Percentiles rank a stretch among this genome's conserved stretches.
phyloP scores from a whole-genome alignment of 2,888 invertebrate genomes.

The Fragum sueziense region DNA sequence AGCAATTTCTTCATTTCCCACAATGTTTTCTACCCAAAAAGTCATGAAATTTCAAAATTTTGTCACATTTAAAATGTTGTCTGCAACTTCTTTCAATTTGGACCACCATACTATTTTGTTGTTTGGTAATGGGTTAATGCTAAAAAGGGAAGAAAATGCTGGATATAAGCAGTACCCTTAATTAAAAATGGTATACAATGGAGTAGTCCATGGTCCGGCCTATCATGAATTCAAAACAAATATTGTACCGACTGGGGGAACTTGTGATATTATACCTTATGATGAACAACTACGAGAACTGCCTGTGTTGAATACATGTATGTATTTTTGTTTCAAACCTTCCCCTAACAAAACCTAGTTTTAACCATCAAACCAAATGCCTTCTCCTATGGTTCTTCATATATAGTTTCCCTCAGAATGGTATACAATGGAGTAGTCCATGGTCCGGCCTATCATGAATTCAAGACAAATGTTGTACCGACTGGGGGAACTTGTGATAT shows the following conservation, averaged over 20 bases:
- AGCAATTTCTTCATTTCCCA: no score
- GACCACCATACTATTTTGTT: no score
- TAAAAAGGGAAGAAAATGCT: no score
- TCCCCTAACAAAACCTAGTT: no score
- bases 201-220: slow-evolving; percentile 40
- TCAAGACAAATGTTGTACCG: slow-evolving; percentile 52
- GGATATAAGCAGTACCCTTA: no score
- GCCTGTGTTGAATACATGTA: slow-evolving; percentile 1
- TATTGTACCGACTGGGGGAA: slow-evolving; percentile 41
- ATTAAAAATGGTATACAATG: slow-evolving; percentile 12
- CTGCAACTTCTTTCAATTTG: no score
- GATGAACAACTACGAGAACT: slow-evolving; percentile 7
- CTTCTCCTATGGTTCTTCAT: slow-evolving; percentile 36
- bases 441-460: slow-evolving; percentile 55
- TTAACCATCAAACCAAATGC: slow-evolving; percentile 37
- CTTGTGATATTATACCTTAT: slow-evolving; percentile 38
- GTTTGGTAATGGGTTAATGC: no score
- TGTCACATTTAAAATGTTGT: no score
- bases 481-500: slow-evolving; percentile 38
- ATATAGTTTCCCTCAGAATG: slow-evolving; percentile 36
- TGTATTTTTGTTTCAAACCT: no score
- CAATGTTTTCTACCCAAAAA: no score
- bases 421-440: slow-evolving; percentile 9
- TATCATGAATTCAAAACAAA: slow-evolving; percentile 57
- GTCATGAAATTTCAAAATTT: no score